A percentile compares a stretch with the other conserved stretches of the same genome.
Conservation (phyloP, 2,888 invertebrate genomes). For the Xestobium rufovillosum region DNA sequence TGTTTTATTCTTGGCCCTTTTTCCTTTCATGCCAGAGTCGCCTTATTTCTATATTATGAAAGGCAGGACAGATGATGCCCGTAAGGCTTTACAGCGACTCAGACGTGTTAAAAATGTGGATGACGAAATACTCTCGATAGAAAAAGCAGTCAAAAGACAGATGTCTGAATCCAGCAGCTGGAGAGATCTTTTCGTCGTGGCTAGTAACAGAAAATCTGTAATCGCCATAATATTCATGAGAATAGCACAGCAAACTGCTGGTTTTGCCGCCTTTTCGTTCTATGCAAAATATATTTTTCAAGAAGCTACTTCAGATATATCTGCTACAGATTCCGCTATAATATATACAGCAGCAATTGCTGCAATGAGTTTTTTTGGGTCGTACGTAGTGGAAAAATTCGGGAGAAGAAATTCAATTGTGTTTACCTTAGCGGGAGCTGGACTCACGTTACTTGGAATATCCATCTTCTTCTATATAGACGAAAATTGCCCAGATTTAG, state of each 20-base stretch:
- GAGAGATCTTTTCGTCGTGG: conserved; percentile 30
- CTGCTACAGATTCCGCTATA: conserved; percentile 11
- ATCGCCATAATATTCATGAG: conserved; percentile 24
- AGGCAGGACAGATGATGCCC: conserved; percentile 26
- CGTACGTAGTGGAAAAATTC: conserved; percentile 25
- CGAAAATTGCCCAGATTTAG: conserved; percentile 29
- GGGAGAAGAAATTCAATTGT: conserved; percentile 27
- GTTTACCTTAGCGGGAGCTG: conserved; percentile 25
- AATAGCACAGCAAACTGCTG: conserved; percentile 32
- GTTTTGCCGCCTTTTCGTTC: conserved; percentile 29
- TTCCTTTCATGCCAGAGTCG: conserved; percentile 33
- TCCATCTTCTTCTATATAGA: conserved; percentile 29
- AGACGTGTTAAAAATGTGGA: conserved; percentile 29
- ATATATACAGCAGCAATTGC: conserved; percentile 18
- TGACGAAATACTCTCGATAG: conserved; percentile 27
- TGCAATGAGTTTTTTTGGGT: conserved; percentile 22
- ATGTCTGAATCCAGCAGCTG: conserved; percentile 30
- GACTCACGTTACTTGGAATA: conserved; percentile 22
- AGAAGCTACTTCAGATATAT: conserved; percentile 15
- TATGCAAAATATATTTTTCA: conserved; percentile 28
- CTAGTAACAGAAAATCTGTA: conserved; percentile 31
- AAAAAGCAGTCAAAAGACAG: conserved; percentile 31
- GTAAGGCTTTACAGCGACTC: conserved; percentile 26
- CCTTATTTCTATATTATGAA: conserved; percentile 35
- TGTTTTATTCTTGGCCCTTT: conserved; percentile 25